These are phyloP conservation scores for Lasiurus borealis DNA, from an alignment of 2,113 vertebrate species.

Conservation along the genomic window DNA sequence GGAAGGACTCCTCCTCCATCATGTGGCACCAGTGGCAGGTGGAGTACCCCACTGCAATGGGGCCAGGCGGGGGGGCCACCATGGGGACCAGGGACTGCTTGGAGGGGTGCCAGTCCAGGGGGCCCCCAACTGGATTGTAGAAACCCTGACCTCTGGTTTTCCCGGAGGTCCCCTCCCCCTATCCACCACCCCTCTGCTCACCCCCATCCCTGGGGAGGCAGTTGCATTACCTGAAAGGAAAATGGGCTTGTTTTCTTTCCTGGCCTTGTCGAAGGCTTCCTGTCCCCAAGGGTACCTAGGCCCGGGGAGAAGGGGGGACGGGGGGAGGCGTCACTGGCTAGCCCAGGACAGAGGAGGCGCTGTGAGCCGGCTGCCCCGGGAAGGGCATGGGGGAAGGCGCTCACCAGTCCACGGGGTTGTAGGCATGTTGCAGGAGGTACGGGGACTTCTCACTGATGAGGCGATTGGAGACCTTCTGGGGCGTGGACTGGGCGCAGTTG, in stretches of 20 bases:
- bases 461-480: conserved; percentile 88
- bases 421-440: conserved; percentile 95
- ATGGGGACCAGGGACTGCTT: neutral
- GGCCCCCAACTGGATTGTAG: neutral
- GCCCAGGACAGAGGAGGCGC: fast-evolving
- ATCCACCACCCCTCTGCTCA: neutral
- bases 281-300: conserved; percentile 95
- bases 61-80: fast-evolving
- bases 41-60: conserved; percentile 94
- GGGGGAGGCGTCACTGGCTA: neutral
- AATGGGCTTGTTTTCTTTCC: conserved; percentile 94
- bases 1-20: conserved; percentile 97
- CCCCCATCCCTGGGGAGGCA: neutral
- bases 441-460: conserved; percentile 93
- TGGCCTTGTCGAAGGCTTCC: conserved; percentile 95
- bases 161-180: neutral
- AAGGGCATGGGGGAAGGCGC: neutral
- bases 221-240: conserved; percentile 93
- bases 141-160: neutral
- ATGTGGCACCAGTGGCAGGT: conserved; percentile 99
- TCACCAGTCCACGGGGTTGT: conserved; percentile 97
- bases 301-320: neutral
- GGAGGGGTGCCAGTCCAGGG: neutral
- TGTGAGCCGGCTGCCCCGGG: neutral
- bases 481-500: neutral